A percentile compares a stretch with the other conserved stretches of the same genome.
Conservation (phyloP, 2,113 vertebrate genomes). For the Illadopsis cleaveri region DNA sequence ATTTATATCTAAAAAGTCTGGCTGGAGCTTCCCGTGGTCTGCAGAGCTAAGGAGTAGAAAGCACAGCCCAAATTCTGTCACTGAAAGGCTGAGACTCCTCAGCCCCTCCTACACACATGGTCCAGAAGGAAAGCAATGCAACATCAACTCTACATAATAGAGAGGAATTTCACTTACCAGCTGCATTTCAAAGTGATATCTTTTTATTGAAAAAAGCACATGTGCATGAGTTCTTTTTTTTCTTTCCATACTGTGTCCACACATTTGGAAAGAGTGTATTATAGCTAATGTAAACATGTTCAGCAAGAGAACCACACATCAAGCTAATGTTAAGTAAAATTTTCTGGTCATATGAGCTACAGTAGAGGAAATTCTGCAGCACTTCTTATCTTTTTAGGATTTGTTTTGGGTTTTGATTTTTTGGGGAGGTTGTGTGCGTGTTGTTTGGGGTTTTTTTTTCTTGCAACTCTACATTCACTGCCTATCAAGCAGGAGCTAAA, state of each 20-base stretch:
- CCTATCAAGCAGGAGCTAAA: constrained; percentile 65
- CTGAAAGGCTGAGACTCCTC: background rate
- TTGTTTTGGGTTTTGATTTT: too few species aligned
- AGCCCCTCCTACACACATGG: background rate
- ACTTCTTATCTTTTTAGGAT: background rate
- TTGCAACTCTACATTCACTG: background rate
- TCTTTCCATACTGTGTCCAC: background rate
- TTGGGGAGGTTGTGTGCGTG: background rate
- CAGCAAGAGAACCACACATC: background rate
- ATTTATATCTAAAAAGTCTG: background rate
- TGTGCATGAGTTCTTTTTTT: background rate
- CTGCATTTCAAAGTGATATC: background rate
- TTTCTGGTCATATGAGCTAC: background rate
- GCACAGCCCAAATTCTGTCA: background rate
- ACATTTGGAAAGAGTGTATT: background rate
- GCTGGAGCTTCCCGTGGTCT: background rate
- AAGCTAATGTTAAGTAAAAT: background rate
- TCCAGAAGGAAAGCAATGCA: background rate
- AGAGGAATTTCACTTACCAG: background rate
- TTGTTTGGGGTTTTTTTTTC: rapidly evolving
- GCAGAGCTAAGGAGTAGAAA: background rate
- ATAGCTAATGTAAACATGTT: background rate
- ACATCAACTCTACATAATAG: too few species aligned
- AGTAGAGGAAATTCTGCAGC: background rate
- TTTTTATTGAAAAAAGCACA: background rate